phyloP scores from a whole-genome alignment of 2,888 invertebrate genomes.

The Dynastes grantii region DNA sequence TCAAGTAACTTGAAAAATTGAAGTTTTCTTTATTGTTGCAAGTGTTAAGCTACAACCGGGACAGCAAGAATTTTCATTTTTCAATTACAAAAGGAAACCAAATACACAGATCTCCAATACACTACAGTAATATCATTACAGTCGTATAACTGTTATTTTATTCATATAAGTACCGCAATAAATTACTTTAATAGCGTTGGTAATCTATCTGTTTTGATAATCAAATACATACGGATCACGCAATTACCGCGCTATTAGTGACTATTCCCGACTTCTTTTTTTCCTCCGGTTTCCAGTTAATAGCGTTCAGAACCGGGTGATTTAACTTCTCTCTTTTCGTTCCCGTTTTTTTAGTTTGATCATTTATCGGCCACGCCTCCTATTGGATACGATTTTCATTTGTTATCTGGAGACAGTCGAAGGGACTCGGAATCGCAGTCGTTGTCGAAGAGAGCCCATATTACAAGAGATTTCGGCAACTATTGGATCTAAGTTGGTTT shows the following conservation, averaged over 20 bases:
- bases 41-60: too few species aligned
- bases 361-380: slow-evolving; percentile 64
- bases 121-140: neutral
- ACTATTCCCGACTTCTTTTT: slow-evolving; percentile 28
- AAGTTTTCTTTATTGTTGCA: too few species aligned
- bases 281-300: slow-evolving; percentile 33
- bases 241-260: slow-evolving; percentile 40
- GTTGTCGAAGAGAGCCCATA: slow-evolving; percentile 62
- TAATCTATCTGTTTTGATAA: slow-evolving; percentile 44
- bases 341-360: slow-evolving; percentile 63
- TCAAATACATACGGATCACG: slow-evolving; percentile 43
- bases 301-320: slow-evolving; percentile 42
- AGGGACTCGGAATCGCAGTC: slow-evolving; percentile 60
- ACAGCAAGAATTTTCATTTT: too few species aligned
- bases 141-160: slow-evolving; percentile 39
- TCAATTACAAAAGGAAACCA: too few species aligned
- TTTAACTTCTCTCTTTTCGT: slow-evolving; percentile 44
- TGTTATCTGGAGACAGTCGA: slow-evolving; percentile 63
- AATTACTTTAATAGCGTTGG: slow-evolving; percentile 38
- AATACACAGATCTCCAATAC: neutral
- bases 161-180: slow-evolving; percentile 36
- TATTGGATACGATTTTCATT: slow-evolving; percentile 65
- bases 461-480: slow-evolving; percentile 68
- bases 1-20: too few species aligned
- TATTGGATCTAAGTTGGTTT: slow-evolving; percentile 62